Percentiles rank a stretch among this genome's conserved stretches.
Conservation (phyloP, 1,140 invertebrate species). For the Hylyphantes graminicola region DNA sequence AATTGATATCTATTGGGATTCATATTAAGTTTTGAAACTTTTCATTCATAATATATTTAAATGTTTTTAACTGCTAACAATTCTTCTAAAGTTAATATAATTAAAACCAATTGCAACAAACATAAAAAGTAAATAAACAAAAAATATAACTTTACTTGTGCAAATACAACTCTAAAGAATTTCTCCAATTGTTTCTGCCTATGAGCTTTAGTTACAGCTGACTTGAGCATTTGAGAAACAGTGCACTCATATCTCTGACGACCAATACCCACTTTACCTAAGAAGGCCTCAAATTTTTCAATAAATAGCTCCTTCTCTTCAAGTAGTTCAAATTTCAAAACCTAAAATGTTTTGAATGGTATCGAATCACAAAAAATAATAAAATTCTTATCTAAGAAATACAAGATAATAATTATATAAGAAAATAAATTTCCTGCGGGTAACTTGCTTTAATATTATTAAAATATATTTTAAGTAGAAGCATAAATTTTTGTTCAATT, state of each 20-base stretch:
- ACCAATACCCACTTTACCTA: constrained; percentile 62
- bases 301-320: constrained; percentile 66
- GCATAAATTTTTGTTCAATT: no score
- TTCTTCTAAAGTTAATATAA: no score
- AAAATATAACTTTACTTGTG: constrained; percentile 65
- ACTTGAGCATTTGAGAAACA: constrained; percentile 65
- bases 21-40: no score
- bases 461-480: no score
- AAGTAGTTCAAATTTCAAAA: constrained; percentile 68
- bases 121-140: not conserved
- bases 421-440: no score
- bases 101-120: not conserved
- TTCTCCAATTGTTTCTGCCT: constrained; percentile 70
- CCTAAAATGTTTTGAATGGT: constrained; percentile 46
- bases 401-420: no score
- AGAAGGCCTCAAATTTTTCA: constrained; percentile 65
- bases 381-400: no score
- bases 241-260: constrained; percentile 62
- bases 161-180: constrained; percentile 72
- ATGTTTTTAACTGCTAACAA: no score
- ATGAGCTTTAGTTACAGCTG: constrained; percentile 69
- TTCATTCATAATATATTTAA: no score
- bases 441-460: no score
- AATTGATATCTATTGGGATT: no score
- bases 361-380: no score